Evolutionary conservation across 2,797 vertebrate species (phyloP).

Genomic region (Pseudochaenichthys georgianus): DNA sequence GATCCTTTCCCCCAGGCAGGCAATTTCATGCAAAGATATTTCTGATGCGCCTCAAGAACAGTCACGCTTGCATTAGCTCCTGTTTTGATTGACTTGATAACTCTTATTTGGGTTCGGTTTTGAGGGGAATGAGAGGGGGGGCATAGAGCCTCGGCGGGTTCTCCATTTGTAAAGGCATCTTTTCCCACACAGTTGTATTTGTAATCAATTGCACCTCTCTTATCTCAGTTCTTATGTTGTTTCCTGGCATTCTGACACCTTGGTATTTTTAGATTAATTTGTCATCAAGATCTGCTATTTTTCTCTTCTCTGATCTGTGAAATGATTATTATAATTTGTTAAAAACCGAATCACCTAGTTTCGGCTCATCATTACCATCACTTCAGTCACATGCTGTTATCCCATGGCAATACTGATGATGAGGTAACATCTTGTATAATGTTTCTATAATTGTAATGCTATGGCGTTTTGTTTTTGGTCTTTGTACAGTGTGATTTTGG

Average conservation of each 20-base stretch:
- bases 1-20: conserved; percentile 38
- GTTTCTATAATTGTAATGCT: too few relatives aligned
- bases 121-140: background rate
- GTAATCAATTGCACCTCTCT: conserved; percentile 4
- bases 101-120: conserved; percentile 21
- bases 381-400: too few relatives aligned
- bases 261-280: conserved; percentile 33
- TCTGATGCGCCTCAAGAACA: conserved; percentile 38
- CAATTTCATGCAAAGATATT: conserved; percentile 59
- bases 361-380: too few relatives aligned
- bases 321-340: background rate
- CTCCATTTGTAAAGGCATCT: conserved; percentile 4
- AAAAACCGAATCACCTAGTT: background rate
- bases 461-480: too few relatives aligned
- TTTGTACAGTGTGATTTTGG: too few relatives aligned
- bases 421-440: too few relatives aligned
- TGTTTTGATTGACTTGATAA: conserved; percentile 50
- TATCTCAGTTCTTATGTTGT: background rate
- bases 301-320: background rate
- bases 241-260: background rate
- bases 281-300: conserved; percentile 1
- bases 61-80: conserved; percentile 14
- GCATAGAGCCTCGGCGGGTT: background rate
- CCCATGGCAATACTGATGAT: too few relatives aligned
- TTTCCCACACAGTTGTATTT: conserved; percentile 20